Evolutionary conservation across 2,113 vertebrate species (phyloP).

Genomic region (Guaruba guarouba): DNA sequence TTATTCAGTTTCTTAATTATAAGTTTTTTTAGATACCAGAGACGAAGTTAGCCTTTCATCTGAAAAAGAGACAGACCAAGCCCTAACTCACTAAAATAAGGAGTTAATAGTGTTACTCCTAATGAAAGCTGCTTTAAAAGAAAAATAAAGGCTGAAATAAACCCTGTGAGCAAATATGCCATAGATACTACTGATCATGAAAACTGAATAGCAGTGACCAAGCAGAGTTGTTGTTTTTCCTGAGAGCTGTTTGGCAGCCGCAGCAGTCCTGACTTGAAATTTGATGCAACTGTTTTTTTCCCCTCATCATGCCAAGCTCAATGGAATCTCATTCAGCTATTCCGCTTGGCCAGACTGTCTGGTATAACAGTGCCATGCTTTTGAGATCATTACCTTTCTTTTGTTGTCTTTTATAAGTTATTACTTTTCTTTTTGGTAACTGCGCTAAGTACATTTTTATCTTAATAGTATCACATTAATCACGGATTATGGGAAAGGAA

Average conservation of each 20-base stretch:
- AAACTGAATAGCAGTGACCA: background rate
- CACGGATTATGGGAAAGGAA: background rate
- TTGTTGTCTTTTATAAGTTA: background rate
- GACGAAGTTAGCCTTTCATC: background rate
- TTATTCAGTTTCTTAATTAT: background rate
- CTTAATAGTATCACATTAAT: background rate
- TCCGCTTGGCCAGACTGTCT: background rate
- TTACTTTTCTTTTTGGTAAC: background rate
- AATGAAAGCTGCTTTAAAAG: background rate
- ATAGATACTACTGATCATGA: background rate
- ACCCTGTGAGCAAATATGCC: background rate
- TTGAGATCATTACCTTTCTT: background rate
- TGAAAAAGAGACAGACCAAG: background rate
- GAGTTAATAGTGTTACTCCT: background rate
- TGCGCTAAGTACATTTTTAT: background rate
- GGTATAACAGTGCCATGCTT: background rate
- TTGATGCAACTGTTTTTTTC: background rate
- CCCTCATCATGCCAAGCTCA: background rate
- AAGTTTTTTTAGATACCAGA: background rate
- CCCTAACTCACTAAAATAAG: background rate
- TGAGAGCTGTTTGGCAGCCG: background rate
- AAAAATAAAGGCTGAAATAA: background rate
- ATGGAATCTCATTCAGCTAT: background rate
- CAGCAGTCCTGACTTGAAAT: constrained; percentile 20
- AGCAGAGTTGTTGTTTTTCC: background rate